Percentiles rank a stretch among this genome's conserved stretches.
phyloP scores from a whole-genome alignment of 2,113 vertebrate species.

The Proteles cristata region DNA sequence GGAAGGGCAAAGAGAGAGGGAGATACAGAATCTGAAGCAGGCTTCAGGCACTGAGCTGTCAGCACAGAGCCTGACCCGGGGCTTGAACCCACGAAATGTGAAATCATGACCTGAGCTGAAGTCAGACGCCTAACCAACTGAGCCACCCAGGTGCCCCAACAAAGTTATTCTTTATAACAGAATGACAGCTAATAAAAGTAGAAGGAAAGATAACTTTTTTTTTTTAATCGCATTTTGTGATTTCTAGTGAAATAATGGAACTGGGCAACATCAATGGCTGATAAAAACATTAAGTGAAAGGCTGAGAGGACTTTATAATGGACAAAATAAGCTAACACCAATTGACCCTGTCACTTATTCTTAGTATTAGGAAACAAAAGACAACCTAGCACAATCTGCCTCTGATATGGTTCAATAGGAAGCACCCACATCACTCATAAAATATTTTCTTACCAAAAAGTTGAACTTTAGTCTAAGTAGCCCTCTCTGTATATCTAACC shows the following conservation, averaged over 20 bases:
- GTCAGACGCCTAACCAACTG: too few species aligned
- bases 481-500: not conserved
- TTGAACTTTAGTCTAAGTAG: not conserved
- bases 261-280: not conserved
- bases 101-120: too few species aligned
- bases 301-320: not conserved
- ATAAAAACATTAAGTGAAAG: not conserved
- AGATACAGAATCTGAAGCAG: too few species aligned
- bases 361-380: not conserved
- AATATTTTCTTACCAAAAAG: not conserved
- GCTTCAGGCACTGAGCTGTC: too few species aligned
- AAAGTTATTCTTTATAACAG: not conserved
- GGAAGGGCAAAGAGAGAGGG: too few species aligned
- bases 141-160: too few species aligned
- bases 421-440: not conserved
- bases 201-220: not conserved
- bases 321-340: not conserved
- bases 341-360: not conserved
- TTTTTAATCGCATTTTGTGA: not conserved
- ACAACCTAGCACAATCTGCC: not conserved
- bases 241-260: not conserved
- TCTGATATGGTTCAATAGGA: not conserved
- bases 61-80: too few species aligned
- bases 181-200: not conserved
- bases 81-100: too few species aligned